Base-by-base conservation (phyloP, 2,113 vertebrate genomes). In the Mesoclemmys tuberculata region DNA sequence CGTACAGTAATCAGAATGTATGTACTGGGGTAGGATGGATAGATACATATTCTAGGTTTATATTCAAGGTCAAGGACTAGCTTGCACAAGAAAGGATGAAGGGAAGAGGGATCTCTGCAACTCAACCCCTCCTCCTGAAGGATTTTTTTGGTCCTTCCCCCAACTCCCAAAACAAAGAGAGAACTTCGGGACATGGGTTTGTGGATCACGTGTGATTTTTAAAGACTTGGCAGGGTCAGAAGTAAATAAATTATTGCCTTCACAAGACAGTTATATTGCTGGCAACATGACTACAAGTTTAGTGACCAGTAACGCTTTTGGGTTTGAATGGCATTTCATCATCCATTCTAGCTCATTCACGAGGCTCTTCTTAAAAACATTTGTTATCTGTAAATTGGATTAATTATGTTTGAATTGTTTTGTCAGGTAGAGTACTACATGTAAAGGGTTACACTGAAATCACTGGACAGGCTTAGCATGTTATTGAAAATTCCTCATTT, bases 401-500 rank as follows among this genome's bases (percentile, higher is more conserved):
- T 75, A 31, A 19, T 52, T 84, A 24, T 52, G 52, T 35, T 83
- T 87, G 80, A 4, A 22, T 5, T 58, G 81, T 80, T 85, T 88
- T 22, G 14, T 56, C 6, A 83, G 85, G 7, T 68, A 19, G 26
- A 56, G 13, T 61, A 21, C 41, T 85, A 54, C 84, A 52, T 44
- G 35, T 83, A 90, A 90, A 51, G 80, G 44, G 85, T 94, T 92
- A 55, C 3, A 0, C 54, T 84, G 89, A 82, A 64, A 31, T 21
- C 54, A 83, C 41, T 56, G 55, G 7, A 24, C 87, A 51, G 91
- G 49, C 44, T 93, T 75, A 35, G 58, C 38, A 92, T 55, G 24
- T 55, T 87, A 75, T 82, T 92, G 84, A 68, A 46, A 2, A 91
- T 91, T 96, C 91, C 91, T 71, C 3, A 31, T 94, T 81, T 56